Base-by-base conservation (phyloP, 2,888 invertebrate genomes). In the Tetragnatha montana region DNA sequence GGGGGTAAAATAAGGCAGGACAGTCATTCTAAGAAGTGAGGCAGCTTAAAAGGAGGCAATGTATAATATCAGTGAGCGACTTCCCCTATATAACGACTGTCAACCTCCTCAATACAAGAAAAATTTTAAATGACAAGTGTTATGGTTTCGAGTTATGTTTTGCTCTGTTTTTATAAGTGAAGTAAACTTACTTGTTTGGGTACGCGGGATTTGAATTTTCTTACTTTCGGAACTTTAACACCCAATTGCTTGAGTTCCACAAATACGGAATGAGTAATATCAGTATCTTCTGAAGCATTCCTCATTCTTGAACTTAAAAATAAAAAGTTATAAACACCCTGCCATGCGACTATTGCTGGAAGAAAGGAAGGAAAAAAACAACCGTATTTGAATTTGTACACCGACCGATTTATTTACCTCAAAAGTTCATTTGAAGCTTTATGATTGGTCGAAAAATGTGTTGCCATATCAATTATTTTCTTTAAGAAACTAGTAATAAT, bases 191-290 rank as follows among this genome's bases (percentile, higher is more conserved):
- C 90, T 79, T 87, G 82, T 75, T 90, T 90, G 10, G 51, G 49
- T 19, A 90, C 47, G 21, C 49, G 47, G 8, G 83, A 79, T 69
- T 87, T 87, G 8, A 87, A 84, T 80, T 90, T 90, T 50, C 83
- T 90, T 8, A 80, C 70, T 81, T 87, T 87, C 12, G 90, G 90
- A 7, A 90, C 81, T 81, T 90, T 90, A 35, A 90, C 84, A 19
- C 90, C 90, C 19, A 90, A 8, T 8, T 60, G 6, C 50, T 87
- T 90, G 10, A 90, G 68, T 71, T 90, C 90, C n/a, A 80, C 49
- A 6, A 90, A 70, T 14, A 90, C 21, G 1, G 50, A 60, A 19
- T 73, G 47, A 76, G 78, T 60, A 6, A 83, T 35, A 69, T 90
- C 90, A 70, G 79, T 78, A 69, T 88, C 83, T 21, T 78, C 86